Base-by-base conservation (phyloP, 2,888 invertebrate species). In the Mactromeris polynyma region DNA sequence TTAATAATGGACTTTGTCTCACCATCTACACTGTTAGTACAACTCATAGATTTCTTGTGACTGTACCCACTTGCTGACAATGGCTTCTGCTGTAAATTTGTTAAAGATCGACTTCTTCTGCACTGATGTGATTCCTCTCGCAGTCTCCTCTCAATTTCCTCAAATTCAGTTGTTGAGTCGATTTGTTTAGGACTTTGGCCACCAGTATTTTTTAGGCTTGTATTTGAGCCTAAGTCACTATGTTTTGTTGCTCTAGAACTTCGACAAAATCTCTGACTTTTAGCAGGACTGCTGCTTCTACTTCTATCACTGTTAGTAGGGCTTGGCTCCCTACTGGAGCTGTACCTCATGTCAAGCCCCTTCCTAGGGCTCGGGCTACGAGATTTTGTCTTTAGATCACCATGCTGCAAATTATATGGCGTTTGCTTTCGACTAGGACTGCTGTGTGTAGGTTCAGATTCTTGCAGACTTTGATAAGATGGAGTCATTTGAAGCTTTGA, bases 11-110 rank as follows among this genome's bases (percentile, higher is more conserved):
- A 87, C 38, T 85, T 87, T 17, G 87, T 82, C 46, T 89, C 88
- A 36, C 83, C 85, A 81, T 92, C 90, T 21, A 92, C 54, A 79
- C 92, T 92, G 77, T 89, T 90, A n/a, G 90, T 89, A 82, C 89
- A 88, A 81, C 92, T 92, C 9, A 87, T 31, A 33, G 90, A 87
- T 80, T 58, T 84, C 33, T 87, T 82, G 42, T 54, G 54, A 31
- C 33, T 79, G 77, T 51, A 31, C 3, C 26, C 51, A 36, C 69
- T 77, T 2, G 26, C n/a, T 21, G 33, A 33, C 9, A 36, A 21
- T 19, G 51, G 6, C 26, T 31, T 21, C 31, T 85, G 36, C 17
- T 54, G 54, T n/a, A 84, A 33, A 54, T 84, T 83, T n/a, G 86
- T 80, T 80, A 86, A 36, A 19, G 81, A 87, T 21, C 36, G 42